Conservation (phyloP, 2,113 vertebrate species). For the Cyprinus carpio region DNA sequence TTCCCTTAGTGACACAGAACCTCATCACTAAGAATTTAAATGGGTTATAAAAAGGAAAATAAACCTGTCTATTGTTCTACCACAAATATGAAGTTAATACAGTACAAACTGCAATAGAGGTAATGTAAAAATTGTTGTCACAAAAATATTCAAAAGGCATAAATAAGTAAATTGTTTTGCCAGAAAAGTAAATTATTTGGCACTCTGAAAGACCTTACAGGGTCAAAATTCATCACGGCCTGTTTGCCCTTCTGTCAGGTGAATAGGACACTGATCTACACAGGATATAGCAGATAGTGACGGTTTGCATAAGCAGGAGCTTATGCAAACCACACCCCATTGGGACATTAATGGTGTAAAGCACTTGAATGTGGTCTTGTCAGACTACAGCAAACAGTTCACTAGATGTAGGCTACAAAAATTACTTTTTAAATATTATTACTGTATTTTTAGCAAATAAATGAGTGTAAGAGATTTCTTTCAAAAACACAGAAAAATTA, state of each 20-base stretch:
- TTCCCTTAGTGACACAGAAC: slow-evolving; percentile 31
- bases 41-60: neutral
- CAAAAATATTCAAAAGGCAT: neutral
- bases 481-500: no score
- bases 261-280: slow-evolving; percentile 51
- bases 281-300: slow-evolving; percentile 34
- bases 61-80: neutral
- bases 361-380: neutral
- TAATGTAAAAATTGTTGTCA: no score
- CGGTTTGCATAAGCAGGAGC: slow-evolving; percentile 53
- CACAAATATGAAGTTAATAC: no score
- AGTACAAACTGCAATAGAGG: no score
- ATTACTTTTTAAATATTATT: no score
- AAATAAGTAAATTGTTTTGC: neutral
- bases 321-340: neutral
- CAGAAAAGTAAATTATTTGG: neutral
- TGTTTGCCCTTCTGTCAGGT: slow-evolving; percentile 45
- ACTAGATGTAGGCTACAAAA: neutral
- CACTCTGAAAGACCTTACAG: neutral
- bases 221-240: slow-evolving; percentile 21
- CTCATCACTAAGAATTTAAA: slow-evolving; percentile 11
- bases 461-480: no score
- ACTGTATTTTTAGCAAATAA: no score
- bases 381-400: neutral
- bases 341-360: slow-evolving; percentile 3